These are phyloP conservation scores for Leptodactylus fuscus DNA, from an alignment of 2,113 vertebrate species.

Conservation along the genomic window DNA sequence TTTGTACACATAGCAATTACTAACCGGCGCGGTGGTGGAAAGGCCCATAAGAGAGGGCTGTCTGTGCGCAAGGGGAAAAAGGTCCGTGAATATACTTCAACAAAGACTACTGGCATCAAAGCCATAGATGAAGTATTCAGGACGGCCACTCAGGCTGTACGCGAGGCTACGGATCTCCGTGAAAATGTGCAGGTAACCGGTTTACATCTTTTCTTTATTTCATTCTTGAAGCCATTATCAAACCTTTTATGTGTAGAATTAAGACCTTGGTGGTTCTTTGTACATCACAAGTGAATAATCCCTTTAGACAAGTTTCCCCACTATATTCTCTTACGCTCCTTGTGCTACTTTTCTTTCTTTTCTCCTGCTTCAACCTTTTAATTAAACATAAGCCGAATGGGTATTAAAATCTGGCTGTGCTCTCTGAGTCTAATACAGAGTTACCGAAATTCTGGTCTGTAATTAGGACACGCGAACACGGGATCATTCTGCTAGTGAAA, in stretches of 20 bases:
- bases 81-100: conserved; percentile 87
- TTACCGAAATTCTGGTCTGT: conserved; percentile 24
- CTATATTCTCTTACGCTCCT: background rate
- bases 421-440: conserved; percentile 41
- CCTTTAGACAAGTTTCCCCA: background rate
- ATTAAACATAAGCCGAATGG: conserved; percentile 46
- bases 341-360: background rate
- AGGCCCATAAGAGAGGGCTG: conserved; percentile 85
- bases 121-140: conserved; percentile 90
- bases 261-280: background rate
- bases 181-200: conserved; percentile 88
- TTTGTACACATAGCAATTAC: conserved; percentile 91
- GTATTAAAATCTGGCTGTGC: conserved; percentile 53
- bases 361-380: conserved; percentile 27
- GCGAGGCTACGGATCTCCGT: conserved; percentile 90
- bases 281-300: background rate
- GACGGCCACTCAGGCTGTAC: conserved; percentile 85
- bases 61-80: conserved; percentile 85
- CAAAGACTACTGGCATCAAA: conserved; percentile 88
- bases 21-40: conserved; percentile 86
- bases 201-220: background rate
- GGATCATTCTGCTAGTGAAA: conserved; percentile 33
- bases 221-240: background rate
- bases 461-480: conserved; percentile 38
- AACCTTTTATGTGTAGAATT: background rate